Percentiles rank a stretch among this genome's conserved stretches.
These are phyloP conservation scores for Chymomyza caudatula DNA, from an alignment of 2,888 invertebrate genomes.

Conservation along the genomic window DNA sequence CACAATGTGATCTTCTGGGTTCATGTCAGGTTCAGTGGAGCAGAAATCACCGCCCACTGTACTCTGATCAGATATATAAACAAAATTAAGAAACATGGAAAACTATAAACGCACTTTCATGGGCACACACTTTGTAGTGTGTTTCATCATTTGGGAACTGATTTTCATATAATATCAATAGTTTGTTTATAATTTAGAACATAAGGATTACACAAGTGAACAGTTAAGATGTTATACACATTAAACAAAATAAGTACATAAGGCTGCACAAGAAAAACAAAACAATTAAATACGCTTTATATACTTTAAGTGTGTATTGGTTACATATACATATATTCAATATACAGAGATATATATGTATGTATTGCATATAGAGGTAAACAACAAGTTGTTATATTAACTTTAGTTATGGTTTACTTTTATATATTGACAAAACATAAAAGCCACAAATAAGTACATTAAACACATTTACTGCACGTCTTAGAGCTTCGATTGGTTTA, in stretches of 20 bases:
- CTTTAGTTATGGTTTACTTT: slow-evolving; percentile 7
- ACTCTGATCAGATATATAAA: no score
- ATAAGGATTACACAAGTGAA: not conserved
- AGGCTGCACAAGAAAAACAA: slow-evolving; percentile 5
- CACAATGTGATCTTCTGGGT: no score
- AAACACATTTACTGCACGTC: slow-evolving; percentile 74
- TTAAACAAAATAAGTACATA: not conserved
- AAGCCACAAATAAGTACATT: slow-evolving; percentile 60
- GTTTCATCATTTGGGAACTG: not conserved
- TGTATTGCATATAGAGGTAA: not conserved
- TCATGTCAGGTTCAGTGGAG: no score
- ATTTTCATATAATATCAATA: not conserved
- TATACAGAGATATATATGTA: not conserved
- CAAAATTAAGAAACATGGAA: no score
- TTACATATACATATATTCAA: not conserved
- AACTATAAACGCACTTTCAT: no score
- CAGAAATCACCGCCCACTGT: no score
- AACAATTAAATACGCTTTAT: not conserved
- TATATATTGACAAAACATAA: slow-evolving; percentile 45
- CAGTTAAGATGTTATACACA: slow-evolving; percentile 4
- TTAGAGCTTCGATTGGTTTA: slow-evolving; percentile 75
- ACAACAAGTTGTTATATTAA: not conserved
- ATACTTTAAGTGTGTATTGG: not conserved
- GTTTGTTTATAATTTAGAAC: not conserved
- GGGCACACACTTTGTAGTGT: no score